Percentiles rank a stretch among this genome's conserved stretches.
Conservation (phyloP, 2,113 vertebrate genomes). For the Anolis sagrei region DNA sequence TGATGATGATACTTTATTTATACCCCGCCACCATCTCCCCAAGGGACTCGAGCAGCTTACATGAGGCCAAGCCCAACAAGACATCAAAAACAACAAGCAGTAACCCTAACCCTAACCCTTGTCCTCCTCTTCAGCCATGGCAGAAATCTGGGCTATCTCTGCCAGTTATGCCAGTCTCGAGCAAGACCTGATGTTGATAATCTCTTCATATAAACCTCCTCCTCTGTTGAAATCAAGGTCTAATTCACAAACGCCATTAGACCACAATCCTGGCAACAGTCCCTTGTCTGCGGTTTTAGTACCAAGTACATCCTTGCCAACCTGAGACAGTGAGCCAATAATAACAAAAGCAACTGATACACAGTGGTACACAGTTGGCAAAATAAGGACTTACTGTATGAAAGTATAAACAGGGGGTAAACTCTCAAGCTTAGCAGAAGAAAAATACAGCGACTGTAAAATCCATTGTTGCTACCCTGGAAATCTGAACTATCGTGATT, state of each 20-base stretch:
- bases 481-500: too few relatives aligned
- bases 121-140: not conserved
- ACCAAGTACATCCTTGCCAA: not conserved
- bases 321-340: not conserved
- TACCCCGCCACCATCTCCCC: too few relatives aligned
- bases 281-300: not conserved
- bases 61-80: too few relatives aligned
- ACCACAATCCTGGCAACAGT: not conserved
- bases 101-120: not conserved
- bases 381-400: not conserved
- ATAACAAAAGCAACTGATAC: not conserved
- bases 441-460: not conserved
- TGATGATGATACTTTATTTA: too few relatives aligned
- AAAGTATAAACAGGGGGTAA: not conserved
- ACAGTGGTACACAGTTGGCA: not conserved
- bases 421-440: not conserved
- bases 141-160: not conserved
- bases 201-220: not conserved
- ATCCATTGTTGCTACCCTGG: too few relatives aligned
- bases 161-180: not conserved
- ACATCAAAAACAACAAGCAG: too few relatives aligned
- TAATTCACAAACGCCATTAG: not conserved
- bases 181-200: too few relatives aligned
- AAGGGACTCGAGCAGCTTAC: too few relatives aligned
- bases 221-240: too few relatives aligned